Evolutionary conservation across 2,888 invertebrate species (phyloP).

Genomic region (Beris chalybata): DNA sequence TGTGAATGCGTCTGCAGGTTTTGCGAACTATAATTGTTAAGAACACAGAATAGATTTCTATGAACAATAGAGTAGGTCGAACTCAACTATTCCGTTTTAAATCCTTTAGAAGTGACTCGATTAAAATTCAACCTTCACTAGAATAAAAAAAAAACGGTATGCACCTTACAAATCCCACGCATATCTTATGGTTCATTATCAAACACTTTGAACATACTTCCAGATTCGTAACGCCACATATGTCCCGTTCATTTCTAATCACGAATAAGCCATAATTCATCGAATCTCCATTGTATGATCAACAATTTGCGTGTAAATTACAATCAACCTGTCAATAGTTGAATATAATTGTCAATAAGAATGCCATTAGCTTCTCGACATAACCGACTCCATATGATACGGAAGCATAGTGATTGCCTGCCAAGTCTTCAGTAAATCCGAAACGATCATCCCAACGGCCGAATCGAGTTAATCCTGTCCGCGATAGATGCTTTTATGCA

Average conservation of each 20-base stretch:
- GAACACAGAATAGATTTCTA: no score
- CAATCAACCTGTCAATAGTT: conserved; percentile 32
- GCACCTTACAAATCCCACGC: no score
- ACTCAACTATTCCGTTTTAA: no score
- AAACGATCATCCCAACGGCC: neutral
- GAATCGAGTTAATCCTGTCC: conserved; percentile 17
- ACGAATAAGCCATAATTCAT: conserved; percentile 29
- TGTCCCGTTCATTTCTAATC: conserved; percentile 3
- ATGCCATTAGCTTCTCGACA: conserved; percentile 31
- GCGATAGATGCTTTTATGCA: neutral
- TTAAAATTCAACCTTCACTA: no score
- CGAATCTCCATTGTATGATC: conserved; percentile 27
- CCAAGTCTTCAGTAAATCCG: neutral
- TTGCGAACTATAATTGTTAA: no score
- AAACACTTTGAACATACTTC: no score
- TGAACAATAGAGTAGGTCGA: no score
- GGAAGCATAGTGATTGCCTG: neutral
- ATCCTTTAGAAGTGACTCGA: no score
- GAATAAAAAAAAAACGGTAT: no score
- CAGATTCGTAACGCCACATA: neutral
- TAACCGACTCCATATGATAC: neutral
- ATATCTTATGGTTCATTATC: no score
- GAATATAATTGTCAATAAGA: conserved; percentile 34
- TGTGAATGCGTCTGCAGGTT: no score
- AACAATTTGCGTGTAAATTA: conserved; percentile 32